Evolutionary conservation across 2,113 vertebrate genomes (phyloP).

Genomic region (Gopherus flavomarginatus): DNA sequence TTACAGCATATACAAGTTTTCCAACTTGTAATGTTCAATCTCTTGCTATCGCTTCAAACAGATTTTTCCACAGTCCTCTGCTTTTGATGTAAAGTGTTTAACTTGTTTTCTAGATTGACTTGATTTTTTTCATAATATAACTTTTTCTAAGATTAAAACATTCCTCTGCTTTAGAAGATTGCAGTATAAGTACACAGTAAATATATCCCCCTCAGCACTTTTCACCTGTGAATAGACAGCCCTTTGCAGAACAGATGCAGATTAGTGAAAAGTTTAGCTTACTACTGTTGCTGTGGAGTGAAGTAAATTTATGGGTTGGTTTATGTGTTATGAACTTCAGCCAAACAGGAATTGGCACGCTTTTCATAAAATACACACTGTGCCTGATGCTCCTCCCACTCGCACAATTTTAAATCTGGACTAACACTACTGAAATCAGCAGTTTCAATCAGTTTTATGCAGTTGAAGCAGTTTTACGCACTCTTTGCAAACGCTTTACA

Average conservation of each 20-base stretch:
- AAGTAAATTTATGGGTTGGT: conserved; percentile 49
- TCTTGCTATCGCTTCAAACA: conserved; percentile 37
- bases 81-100: conserved; percentile 15
- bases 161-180: conserved; percentile 58
- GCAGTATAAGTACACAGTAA: conserved; percentile 55
- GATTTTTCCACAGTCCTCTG: conserved; percentile 16
- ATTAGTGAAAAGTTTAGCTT: conserved; percentile 27
- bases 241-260: conserved; percentile 47
- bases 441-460: background rate
- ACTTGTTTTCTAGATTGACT: conserved; percentile 38
- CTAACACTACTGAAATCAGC: conserved; percentile 65
- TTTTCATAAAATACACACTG: conserved; percentile 68
- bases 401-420: conserved; percentile 58
- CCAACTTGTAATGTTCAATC: conserved; percentile 26
- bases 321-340: conserved; percentile 63
- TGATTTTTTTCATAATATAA: conserved; percentile 27
- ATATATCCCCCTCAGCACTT: conserved; percentile 41
- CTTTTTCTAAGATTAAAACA: conserved; percentile 62
- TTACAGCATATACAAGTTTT: background rate
- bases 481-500: conserved; percentile 41
- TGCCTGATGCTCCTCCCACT: conserved; percentile 61
- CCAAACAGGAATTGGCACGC: conserved; percentile 59
- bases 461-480: background rate
- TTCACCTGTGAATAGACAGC: background rate
- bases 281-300: conserved; percentile 3